Evolutionary conservation across 2,888 invertebrate genomes (phyloP).

Genomic region (Endotricha flammealis): DNA sequence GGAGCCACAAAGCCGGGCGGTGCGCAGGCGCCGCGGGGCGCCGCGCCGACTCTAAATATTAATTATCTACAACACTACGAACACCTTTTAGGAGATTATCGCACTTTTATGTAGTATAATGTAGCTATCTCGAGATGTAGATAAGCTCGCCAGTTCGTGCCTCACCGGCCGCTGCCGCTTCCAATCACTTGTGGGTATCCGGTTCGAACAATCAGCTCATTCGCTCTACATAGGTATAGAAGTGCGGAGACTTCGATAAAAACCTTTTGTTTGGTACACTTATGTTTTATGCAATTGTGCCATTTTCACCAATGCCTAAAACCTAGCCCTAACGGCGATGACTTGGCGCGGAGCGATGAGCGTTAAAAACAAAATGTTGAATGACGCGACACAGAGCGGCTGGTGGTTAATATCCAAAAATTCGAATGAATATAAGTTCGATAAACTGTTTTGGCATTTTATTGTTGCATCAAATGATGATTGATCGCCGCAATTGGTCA

Average conservation of each 20-base stretch:
- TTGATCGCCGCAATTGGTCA: conserved; percentile 8
- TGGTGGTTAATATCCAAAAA: not conserved
- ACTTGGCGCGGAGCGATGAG: too few species aligned
- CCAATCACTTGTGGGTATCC: conserved; percentile 19
- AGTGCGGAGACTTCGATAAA: too few species aligned
- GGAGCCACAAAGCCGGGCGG: conserved; percentile 54
- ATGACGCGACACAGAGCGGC: too few species aligned
- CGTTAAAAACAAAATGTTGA: too few species aligned
- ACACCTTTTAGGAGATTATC: conserved; percentile 76
- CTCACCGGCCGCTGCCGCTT: conserved; percentile 15
- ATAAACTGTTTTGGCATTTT: conserved; percentile 13
- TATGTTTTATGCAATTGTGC: too few species aligned
- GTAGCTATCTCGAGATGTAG: conserved; percentile 60
- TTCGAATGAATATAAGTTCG: not conserved
- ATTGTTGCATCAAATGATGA: conserved; percentile 8
- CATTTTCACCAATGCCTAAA: too few species aligned
- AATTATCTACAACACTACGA: conserved; percentile 72
- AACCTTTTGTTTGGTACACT: too few species aligned
- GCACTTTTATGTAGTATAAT: conserved; percentile 55
- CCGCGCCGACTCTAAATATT: conserved; percentile 66
- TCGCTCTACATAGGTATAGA: too few species aligned
- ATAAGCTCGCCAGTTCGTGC: conserved; percentile 39
- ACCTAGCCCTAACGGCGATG: too few species aligned
- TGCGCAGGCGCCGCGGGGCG: conserved; percentile 67
- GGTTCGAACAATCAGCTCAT: conserved; percentile 15